Percentiles rank a stretch among this genome's conserved stretches.
These are phyloP conservation scores for Kryptopterus vitreolus DNA, from an alignment of 2,797 vertebrate genomes.

Conservation along the genomic window DNA sequence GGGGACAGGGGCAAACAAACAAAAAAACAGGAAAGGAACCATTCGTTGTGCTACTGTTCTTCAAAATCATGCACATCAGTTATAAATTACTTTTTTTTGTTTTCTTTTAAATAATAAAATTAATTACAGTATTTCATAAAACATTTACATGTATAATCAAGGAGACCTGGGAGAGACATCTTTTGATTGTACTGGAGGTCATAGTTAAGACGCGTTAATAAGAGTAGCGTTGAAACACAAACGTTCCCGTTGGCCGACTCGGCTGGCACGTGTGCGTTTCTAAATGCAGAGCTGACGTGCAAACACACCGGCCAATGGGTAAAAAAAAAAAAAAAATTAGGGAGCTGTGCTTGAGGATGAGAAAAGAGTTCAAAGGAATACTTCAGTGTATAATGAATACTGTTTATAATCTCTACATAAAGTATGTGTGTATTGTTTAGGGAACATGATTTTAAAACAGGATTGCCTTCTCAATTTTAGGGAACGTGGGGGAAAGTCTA, in stretches of 20 bases:
- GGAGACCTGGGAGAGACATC: conserved; percentile 40
- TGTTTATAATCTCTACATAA: neutral
- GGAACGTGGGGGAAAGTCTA: neutral
- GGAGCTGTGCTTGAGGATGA: conserved; percentile 28
- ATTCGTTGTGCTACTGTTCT: conserved; percentile 65
- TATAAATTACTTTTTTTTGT: conserved; percentile 75
- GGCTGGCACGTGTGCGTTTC: neutral
- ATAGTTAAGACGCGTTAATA: conserved; percentile 34
- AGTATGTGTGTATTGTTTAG: neutral
- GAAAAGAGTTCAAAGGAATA: conserved; percentile 29
- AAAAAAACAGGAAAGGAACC: neutral
- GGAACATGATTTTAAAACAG: no score
- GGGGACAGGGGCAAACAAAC: no score
- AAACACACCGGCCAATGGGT: conserved; percentile 42
- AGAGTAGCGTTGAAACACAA: conserved; percentile 41
- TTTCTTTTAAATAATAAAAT: conserved; percentile 74
- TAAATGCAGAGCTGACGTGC: conserved; percentile 9
- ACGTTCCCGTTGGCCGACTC: conserved; percentile 33
- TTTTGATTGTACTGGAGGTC: conserved; percentile 65
- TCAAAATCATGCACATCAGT: conserved; percentile 69
- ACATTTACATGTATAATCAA: conserved; percentile 65
- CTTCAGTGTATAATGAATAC: conserved; percentile 15
- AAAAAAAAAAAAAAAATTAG: neutral
- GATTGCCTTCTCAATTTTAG: no score
- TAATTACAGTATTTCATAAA: conserved; percentile 72